Base-by-base conservation (phyloP, 2,797 vertebrate species). In the Trematomus bernacchii region DNA sequence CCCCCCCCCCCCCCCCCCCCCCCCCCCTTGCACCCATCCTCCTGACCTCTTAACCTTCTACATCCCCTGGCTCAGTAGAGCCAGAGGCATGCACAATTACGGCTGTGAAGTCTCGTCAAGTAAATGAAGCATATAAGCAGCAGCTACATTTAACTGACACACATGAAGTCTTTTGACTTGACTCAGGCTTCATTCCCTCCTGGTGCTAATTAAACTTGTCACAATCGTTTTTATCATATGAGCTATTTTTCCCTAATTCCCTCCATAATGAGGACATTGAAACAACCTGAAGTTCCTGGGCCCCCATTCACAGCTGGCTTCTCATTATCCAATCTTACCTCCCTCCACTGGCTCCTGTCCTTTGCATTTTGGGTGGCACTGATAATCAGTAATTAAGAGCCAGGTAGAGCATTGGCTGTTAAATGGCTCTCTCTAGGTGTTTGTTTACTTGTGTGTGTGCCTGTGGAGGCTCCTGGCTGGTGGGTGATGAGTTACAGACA, bases 401-500 rank as follows among this genome's bases (percentile, higher is more conserved):
- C 75, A 87, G 86, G 89, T 91, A 85, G 73, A 79, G 80, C 77
- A 67, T 78, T 57, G 73, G 86, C 66, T 47, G 59, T 73, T 83
- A 69, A 85, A 76, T 48, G 74, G 33, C 62, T 89, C 82, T 86
- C 72, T 75, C 81, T 64, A 64, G 75, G 76, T 89, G 88, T 89
- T 90, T 93, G 92, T 93, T 93, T 92, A 86, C 90, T 82, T 48
- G 77, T 86, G 79, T 83, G 79, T 60, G 66, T 61, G 83, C 82
- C 79, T 92, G 91, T 30, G 2, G 88, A 85, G 91, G 85, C 86
- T 91, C 73, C 91, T 84, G 85, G 80, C 83, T 18, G 37, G 58
- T 63, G 79, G 90, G 81, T 91, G 93, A 91, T 92, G 90, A 93
- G 83, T 90, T 90, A 89, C 92, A 94, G 91, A 92, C 91, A 91